Percentiles rank a stretch among this genome's conserved stretches.
These are phyloP conservation scores for Petrocephalus microphthalmus DNA, from an alignment of 2,113 vertebrate species.

Conservation along the genomic window DNA sequence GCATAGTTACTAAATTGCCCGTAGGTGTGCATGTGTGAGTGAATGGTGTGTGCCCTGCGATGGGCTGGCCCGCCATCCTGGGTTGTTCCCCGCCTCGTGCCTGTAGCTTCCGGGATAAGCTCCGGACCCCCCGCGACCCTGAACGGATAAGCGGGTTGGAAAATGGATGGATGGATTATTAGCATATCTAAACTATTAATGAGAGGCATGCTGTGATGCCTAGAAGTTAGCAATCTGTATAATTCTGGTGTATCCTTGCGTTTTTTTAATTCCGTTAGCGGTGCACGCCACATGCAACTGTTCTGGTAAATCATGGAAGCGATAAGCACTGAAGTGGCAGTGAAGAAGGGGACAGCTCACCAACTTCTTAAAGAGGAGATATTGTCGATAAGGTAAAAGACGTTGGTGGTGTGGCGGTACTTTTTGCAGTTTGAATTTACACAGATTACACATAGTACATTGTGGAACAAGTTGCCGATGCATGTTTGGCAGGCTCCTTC, in stretches of 20 bases:
- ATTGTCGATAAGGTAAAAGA: neutral
- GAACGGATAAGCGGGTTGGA: no score
- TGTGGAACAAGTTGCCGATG: no score
- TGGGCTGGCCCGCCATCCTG: no score
- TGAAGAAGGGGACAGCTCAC: neutral
- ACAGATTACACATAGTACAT: no score
- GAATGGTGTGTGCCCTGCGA: no score
- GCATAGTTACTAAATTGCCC: no score
- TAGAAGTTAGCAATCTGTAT: neutral
- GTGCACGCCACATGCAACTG: neutral
- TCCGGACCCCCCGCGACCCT: no score
- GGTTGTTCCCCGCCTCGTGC: no score
- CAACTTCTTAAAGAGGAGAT: neutral
- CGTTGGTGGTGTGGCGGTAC: neutral
- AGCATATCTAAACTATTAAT: neutral
- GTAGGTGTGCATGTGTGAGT: no score
- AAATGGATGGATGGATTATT: no score
- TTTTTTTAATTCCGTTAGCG: neutral
- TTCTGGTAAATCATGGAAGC: neutral
- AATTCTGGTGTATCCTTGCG: neutral
- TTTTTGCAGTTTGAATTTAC: neutral
- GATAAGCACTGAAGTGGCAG: neutral
- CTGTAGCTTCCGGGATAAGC: no score
- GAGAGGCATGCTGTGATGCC: neutral
- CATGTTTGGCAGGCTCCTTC: no score